phyloP scores from a whole-genome alignment of 2,888 invertebrate genomes.

The Epinotia brunnichana region DNA sequence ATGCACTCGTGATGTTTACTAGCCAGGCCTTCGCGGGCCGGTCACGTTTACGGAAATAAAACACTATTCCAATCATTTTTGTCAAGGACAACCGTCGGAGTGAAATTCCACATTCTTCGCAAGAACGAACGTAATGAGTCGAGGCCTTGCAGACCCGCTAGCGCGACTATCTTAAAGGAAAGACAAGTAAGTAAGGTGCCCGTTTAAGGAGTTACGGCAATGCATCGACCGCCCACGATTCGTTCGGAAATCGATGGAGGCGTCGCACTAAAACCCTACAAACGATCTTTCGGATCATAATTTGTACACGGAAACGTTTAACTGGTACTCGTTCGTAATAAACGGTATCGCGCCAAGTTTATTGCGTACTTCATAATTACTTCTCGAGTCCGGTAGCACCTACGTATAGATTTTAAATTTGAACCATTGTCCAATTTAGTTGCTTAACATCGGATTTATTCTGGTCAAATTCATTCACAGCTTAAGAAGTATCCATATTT shows the following conservation, averaged over 20 bases:
- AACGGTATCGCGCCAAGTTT: conserved; percentile 56
- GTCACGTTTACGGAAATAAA: conserved; percentile 73
- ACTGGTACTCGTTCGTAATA: conserved; percentile 59
- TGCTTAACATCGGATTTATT: background rate
- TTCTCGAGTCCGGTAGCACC: conserved; percentile 1
- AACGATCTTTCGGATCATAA: conserved; percentile 73
- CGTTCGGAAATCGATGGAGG: conserved; percentile 70
- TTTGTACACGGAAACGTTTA: conserved; percentile 76
- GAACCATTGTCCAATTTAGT: background rate
- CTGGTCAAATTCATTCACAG: background rate
- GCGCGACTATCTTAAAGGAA: conserved; percentile 72
- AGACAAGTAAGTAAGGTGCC: conserved; percentile 78
- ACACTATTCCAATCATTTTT: conserved; percentile 65
- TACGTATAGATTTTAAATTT: background rate
- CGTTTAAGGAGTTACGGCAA: conserved; percentile 71
- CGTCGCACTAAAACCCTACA: conserved; percentile 73
- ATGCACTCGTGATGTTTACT: conserved; percentile 64
- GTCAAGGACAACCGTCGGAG: conserved; percentile 58
- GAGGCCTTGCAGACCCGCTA: conserved; percentile 69
- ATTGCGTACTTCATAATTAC: conserved; percentile 20
- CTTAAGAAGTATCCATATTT: background rate
- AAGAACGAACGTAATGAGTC: conserved; percentile 65
- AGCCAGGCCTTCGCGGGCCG: conserved; percentile 57
- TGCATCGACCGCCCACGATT: conserved; percentile 79
- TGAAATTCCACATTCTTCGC: conserved; percentile 62